phyloP scores from a whole-genome alignment of 2,888 invertebrate species.

The Trisateles emortualis region DNA sequence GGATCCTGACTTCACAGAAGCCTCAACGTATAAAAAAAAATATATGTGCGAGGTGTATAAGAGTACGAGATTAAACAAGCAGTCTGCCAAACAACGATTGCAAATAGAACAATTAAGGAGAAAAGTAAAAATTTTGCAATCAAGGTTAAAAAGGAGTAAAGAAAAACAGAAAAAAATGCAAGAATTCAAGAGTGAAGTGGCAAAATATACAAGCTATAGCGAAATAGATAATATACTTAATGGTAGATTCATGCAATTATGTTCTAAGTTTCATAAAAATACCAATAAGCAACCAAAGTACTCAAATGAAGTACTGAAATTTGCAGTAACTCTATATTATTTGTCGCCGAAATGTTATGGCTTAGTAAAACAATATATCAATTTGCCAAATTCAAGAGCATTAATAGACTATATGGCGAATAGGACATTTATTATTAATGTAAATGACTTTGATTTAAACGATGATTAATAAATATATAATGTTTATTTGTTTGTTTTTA shows the following conservation, averaged over 20 bases:
- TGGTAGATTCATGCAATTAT: conserved; percentile 6
- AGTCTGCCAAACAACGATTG: not conserved
- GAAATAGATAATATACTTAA: conserved; percentile 14
- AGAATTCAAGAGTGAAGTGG: not conserved
- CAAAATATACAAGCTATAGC: conserved; percentile 1
- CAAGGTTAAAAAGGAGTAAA: not conserved
- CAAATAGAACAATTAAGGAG: not conserved
- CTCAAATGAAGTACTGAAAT: conserved; percentile 5
- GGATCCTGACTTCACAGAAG: too few species aligned
- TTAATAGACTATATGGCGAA: not conserved
- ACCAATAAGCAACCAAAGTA: not conserved
- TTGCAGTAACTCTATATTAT: conserved; percentile 8
- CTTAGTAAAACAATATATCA: conserved; percentile 7
- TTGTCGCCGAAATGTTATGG: conserved; percentile 5
- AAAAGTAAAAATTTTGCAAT: not conserved
- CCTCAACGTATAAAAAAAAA: too few species aligned
- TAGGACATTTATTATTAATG: not conserved
- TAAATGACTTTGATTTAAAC: not conserved
- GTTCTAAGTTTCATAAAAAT: not conserved
- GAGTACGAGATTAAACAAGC: too few species aligned
- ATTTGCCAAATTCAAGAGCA: conserved; percentile 2
- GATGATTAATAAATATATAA: not conserved
- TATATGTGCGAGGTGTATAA: too few species aligned
- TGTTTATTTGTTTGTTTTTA: not conserved
- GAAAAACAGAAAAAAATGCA: not conserved